These are phyloP conservation scores for Euplexia lucipara DNA, from an alignment of 2,888 invertebrate genomes.

Conservation along the genomic window DNA sequence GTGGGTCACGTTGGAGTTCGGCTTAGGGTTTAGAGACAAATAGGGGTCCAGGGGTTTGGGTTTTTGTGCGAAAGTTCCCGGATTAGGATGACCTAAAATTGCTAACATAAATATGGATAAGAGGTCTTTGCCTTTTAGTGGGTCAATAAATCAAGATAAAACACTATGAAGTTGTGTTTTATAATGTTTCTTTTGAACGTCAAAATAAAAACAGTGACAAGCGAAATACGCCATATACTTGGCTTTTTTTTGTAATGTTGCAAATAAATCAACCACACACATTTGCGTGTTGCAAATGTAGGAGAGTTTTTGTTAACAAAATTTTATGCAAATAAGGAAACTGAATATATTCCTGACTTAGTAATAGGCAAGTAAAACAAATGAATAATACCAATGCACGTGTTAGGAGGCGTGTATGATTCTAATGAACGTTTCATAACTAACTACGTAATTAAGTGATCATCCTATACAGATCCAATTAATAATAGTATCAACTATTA, in stretches of 20 bases:
- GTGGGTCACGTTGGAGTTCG: constrained; percentile 24
- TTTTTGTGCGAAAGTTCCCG: neutral
- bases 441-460: constrained; percentile 10
- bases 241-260: constrained; percentile 3
- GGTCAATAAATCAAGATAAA: neutral
- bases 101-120: constrained; percentile 2
- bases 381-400: constrained; percentile 47
- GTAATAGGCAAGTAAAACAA: constrained; percentile 23
- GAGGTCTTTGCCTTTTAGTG: neutral
- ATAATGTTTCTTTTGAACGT: neutral
- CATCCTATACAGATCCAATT: constrained; percentile 17
- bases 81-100: constrained; percentile 20
- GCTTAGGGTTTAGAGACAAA: constrained; percentile 22
- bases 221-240: neutral
- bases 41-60: constrained; percentile 8
- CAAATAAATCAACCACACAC: neutral
- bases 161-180: neutral
- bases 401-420: constrained; percentile 22
- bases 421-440: constrained; percentile 8
- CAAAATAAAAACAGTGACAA: neutral
- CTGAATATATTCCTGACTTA: constrained; percentile 2
- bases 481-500: neutral
- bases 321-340: constrained; percentile 20
- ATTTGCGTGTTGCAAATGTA: neutral
- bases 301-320: neutral